phyloP scores from a whole-genome alignment of 2,113 vertebrate species.

The Saccopteryx leptura region DNA sequence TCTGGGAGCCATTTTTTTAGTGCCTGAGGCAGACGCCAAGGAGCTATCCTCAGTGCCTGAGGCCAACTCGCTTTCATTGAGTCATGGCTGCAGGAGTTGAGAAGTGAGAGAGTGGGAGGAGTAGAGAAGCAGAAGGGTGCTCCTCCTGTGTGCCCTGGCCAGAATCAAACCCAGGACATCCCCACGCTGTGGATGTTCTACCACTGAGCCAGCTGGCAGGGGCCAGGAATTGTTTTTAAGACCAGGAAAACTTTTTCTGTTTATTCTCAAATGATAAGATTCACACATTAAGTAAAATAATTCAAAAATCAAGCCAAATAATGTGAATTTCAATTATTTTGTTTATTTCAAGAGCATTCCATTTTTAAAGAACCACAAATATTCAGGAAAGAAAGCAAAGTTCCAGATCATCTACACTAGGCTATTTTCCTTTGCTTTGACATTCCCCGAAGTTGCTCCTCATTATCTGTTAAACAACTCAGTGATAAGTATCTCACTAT shows the following conservation, averaged over 20 bases:
- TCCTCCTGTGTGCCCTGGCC: too few relatives aligned
- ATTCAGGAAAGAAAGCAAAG: neutral
- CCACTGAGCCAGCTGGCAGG: too few relatives aligned
- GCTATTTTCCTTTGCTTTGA: neutral
- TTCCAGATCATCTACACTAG: neutral
- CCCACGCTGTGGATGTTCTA: too few relatives aligned
- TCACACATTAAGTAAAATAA: neutral
- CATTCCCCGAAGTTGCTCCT: neutral
- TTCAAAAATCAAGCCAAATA: neutral
- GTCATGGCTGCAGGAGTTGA: too few relatives aligned
- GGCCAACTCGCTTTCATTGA: too few relatives aligned
- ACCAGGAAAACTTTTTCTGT: neutral
- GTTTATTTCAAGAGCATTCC: neutral
- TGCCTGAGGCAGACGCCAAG: too few relatives aligned
- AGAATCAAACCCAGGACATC: too few relatives aligned
- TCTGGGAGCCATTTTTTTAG: too few relatives aligned
- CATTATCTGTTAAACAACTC: neutral
- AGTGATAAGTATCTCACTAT: neutral
- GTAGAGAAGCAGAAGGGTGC: too few relatives aligned
- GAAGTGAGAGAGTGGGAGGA: too few relatives aligned
- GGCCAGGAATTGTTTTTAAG: neutral
- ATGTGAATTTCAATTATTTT: neutral
- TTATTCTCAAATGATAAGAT: neutral
- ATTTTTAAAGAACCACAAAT: neutral
- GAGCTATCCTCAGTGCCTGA: too few relatives aligned